Evolutionary conservation across 2,113 vertebrate species (phyloP), one percentile per base, ranked within the genome.

Genomic region (Cyprinodon tularosa): DNA sequence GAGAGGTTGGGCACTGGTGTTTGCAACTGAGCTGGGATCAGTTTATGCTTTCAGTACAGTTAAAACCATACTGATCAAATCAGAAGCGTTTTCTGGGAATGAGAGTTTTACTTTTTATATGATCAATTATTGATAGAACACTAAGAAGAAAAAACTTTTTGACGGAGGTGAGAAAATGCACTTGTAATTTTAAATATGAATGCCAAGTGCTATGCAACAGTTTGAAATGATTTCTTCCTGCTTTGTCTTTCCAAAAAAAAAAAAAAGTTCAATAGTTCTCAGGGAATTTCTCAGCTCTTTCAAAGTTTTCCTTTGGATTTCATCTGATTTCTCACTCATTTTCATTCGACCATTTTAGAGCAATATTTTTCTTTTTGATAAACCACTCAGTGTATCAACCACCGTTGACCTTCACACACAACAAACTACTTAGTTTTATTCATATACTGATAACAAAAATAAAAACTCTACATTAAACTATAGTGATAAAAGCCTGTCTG

Each of bases 11-110:
- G 15, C 45, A 29, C 59, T 38, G 22, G 29, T 42, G 15, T 68
- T 62, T 50, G 66, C 36, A 12, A n/a, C 74, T 77, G 53, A 84
- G 62, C 36, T 71, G 75, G 73, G 69, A 74, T 83, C 72, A 68
- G 63, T 36, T 12, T 14, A 40, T 48, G 62, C 17, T 64, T 72
- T 47, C 17, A 39, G 61, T 53, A 12, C 12, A 44, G 13, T 42
- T 42, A 44, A 5, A 66, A 17, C 42, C 42, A 5, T 48, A 0
- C 40, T 15, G 53, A 29, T 63, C 45, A 63, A 53, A 68, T 47
- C 3, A 69, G 11, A 37, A 68, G 8, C 29, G 2, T 29, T 29
- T 29, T 29, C 29, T 29, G 29, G 29, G 29, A 29, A 9, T 9
- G 10, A n/a, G 12, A 7, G 0, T 29, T 29, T 66, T 45, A 5